phyloP scores from a whole-genome alignment of 2,888 invertebrate species.

The Koerneria pararmatus region DNA sequence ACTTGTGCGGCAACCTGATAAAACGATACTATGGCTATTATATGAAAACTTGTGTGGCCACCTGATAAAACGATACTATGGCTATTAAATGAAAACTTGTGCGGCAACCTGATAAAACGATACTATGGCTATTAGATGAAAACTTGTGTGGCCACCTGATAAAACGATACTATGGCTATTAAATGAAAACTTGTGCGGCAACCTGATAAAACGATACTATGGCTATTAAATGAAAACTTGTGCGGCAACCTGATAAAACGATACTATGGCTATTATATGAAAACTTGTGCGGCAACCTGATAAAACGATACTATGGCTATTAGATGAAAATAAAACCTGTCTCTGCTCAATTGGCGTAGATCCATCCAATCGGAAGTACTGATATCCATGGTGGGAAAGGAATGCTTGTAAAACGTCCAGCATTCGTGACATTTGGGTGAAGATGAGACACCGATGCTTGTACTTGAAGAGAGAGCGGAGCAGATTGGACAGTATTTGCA shows the following conservation, averaged over 20 bases:
- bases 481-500: constrained; percentile 80
- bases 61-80: too few species aligned
- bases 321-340: constrained; percentile 66
- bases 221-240: too few species aligned
- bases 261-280: background rate
- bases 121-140: too few species aligned
- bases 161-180: too few species aligned
- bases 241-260: background rate
- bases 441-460: constrained; percentile 86
- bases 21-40: too few species aligned
- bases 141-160: too few species aligned
- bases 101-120: too few species aligned
- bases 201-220: too few species aligned
- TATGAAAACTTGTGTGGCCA: too few species aligned
- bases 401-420: constrained; percentile 90
- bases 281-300: background rate
- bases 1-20: too few species aligned
- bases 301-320: background rate
- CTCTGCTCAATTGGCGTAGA: constrained; percentile 89
- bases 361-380: constrained; percentile 91
- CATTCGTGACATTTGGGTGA: constrained; percentile 99
- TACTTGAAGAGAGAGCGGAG: constrained; percentile 78
- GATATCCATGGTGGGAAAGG: constrained; percentile 91
- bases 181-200: too few species aligned
- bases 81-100: too few species aligned